Percentiles rank a stretch among this genome's conserved stretches.
Evolutionary conservation across 2,113 vertebrate species (phyloP).

Genomic region (Oreochromis spilurus): DNA sequence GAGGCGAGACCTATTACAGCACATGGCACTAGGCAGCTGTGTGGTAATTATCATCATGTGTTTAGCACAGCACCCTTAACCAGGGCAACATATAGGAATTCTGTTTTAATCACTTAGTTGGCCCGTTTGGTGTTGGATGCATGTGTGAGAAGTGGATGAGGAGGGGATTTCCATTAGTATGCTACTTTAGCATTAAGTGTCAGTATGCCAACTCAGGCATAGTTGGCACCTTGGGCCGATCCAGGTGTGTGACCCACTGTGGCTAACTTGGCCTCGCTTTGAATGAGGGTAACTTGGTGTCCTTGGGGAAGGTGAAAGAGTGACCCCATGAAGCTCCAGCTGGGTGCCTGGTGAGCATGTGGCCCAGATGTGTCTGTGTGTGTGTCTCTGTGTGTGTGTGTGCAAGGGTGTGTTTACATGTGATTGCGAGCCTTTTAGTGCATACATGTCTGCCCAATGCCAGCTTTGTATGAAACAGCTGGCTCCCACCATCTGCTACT

Average conservation of each 20-base stretch:
- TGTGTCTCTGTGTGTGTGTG: background rate
- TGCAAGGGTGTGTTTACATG: background rate
- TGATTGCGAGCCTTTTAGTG: slow-evolving; percentile 32
- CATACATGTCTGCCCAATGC: slow-evolving; percentile 64
- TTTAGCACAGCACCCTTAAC: slow-evolving; percentile 65
- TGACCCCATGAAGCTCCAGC: slow-evolving; percentile 55
- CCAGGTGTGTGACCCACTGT: slow-evolving; percentile 33
- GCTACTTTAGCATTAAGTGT: background rate
- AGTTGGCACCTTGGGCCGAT: slow-evolving; percentile 21
- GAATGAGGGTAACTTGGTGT: slow-evolving; percentile 2
- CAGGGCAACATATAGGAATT: slow-evolving; percentile 59
- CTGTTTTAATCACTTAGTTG: slow-evolving; percentile 55
- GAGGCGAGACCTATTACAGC: slow-evolving; percentile 71
- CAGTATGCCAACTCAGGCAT: slow-evolving; percentile 2
- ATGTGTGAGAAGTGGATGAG: background rate
- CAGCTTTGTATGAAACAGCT: slow-evolving; percentile 71
- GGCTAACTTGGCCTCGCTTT: background rate
- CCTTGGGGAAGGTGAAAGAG: slow-evolving; percentile 58
- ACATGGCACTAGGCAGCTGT: slow-evolving; percentile 71
- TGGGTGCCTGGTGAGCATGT: slow-evolving; percentile 35
- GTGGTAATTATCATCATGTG: slow-evolving; percentile 73
- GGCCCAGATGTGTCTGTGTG: slow-evolving; percentile 48
- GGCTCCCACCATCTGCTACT: slow-evolving; percentile 74
- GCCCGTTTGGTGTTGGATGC: slow-evolving; percentile 51
- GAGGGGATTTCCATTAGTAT: background rate